These are phyloP conservation scores for Seira musarum DNA, from an alignment of 2,888 invertebrate genomes.

Conservation along the genomic window DNA sequence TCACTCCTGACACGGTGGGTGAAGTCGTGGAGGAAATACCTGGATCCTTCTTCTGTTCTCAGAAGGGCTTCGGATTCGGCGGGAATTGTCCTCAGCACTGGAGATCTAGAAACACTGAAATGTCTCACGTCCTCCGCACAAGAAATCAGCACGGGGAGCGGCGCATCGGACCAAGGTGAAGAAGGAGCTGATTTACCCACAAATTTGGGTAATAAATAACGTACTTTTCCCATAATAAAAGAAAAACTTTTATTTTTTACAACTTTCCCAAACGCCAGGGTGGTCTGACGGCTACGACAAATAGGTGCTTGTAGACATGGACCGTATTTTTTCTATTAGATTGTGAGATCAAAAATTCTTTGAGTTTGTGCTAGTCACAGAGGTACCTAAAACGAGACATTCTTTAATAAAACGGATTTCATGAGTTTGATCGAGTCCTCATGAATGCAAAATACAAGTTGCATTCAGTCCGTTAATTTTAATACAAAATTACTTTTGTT, in stretches of 20 bases:
- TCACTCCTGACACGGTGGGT: conserved; percentile 46
- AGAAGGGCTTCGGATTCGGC: conserved; percentile 42
- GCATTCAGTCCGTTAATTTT: too few species aligned
- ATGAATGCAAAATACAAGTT: too few species aligned
- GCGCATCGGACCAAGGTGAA: conserved; percentile 28
- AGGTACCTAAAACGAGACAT: too few species aligned
- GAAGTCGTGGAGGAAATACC: conserved; percentile 60
- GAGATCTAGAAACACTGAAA: conserved; percentile 66
- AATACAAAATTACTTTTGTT: too few species aligned
- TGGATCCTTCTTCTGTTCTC: conserved; percentile 49
- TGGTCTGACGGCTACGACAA: not conserved
- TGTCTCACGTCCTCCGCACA: conserved; percentile 69
- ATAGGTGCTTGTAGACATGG: not conserved
- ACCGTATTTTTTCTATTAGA: too few species aligned
- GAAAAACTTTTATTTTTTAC: not conserved
- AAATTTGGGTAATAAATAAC: conserved; percentile 58
- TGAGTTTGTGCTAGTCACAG: too few species aligned
- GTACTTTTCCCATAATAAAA: conserved; percentile 40
- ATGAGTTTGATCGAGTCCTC: too few species aligned
- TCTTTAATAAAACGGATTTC: too few species aligned
- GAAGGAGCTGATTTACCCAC: conserved; percentile 45
- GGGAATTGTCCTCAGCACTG: conserved; percentile 56
- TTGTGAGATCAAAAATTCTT: too few species aligned
- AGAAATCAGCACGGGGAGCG: conserved; percentile 63
- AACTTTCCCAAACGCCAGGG: conserved; percentile 7